Base-by-base conservation (phyloP, 1,140 invertebrate species). In the Muscidifurax raptorellus region DNA sequence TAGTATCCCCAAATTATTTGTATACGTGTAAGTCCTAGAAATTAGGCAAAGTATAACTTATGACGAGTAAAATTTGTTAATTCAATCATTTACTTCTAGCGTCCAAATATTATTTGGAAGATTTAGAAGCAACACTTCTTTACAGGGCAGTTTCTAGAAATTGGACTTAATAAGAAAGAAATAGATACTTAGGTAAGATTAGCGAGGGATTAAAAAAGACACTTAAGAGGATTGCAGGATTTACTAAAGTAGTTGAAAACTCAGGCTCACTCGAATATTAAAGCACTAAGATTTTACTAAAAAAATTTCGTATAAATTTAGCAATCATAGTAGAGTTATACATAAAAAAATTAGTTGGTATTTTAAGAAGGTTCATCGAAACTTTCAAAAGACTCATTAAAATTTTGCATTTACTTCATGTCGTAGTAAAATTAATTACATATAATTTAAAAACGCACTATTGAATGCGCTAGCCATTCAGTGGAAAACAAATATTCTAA, bases 241-340 rank as follows among this genome's bases (percentile, higher is more conserved):
- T 76, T 76, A 76, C 22, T 47, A 76, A 76, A 76, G 74, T 76
- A 44, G 74, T 44, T 44, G 74, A 76, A 76, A 76, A 47, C 74
- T n/a, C 74, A 47, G n/a, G n/a, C 25, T 25, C 22, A 15, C 74
- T 47, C n/a, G 13, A 76, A 47, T 76, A 69, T 69, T 10, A 69
- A 69, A 69, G 66, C 15, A 13, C 15, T 28, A 69, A 69, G 66
- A 69, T 69, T 69, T 69, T 27, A 27, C 10, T 13, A 69, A 69
- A 69, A 69, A 69, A 7, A 69, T 69, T 28, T 69, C 12, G 25
- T 13, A 13, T 28, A 2, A 69, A 59, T 59, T 18, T 59, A 59
- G 0, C 52, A 59, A 59, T 59, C 52, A 40, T 10, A 40, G 36
- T n/a, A 13, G 7, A 47, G 6, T 59, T 59, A n/a, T n/a, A 22